A percentile compares a stretch with the other conserved stretches of the same genome.
Evolutionary conservation across 2,113 vertebrate species (phyloP).

Genomic region (Poecile atricapillus): DNA sequence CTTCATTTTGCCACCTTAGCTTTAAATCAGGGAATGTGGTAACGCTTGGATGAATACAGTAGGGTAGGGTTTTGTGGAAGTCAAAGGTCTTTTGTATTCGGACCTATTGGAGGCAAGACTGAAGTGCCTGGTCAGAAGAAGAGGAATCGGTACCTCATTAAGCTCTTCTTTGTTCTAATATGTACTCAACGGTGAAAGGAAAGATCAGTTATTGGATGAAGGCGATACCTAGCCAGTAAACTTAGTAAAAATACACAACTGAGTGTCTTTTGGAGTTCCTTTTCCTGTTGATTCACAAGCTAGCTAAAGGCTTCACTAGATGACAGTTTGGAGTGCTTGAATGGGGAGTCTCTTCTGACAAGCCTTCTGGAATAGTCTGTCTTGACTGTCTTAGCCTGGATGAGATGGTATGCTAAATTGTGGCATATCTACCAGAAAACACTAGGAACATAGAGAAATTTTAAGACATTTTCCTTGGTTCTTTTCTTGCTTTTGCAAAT

Average conservation of each 20-base stretch:
- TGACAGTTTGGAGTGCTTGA: background rate
- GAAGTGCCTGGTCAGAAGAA: background rate
- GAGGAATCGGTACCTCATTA: background rate
- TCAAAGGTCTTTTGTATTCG: fast-evolving
- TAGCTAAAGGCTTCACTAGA: background rate
- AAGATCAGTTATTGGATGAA: background rate
- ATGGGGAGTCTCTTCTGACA: background rate
- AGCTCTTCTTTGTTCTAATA: background rate
- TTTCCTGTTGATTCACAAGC: background rate
- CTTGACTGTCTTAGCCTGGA: background rate
- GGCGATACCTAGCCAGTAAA: background rate
- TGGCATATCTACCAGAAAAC: background rate
- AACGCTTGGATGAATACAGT: background rate
- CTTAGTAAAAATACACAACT: background rate
- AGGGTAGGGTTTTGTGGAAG: background rate
- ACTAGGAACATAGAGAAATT: background rate
- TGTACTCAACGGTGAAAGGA: background rate
- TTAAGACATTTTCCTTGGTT: background rate
- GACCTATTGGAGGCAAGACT: background rate
- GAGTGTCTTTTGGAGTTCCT: background rate
- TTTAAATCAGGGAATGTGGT: background rate
- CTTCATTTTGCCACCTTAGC: background rate
- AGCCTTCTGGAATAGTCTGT: background rate
- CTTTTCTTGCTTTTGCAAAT: background rate
- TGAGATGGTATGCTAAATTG: background rate